Base-by-base conservation (phyloP, 2,888 invertebrate species). In the Boloria euphrosyne region DNA sequence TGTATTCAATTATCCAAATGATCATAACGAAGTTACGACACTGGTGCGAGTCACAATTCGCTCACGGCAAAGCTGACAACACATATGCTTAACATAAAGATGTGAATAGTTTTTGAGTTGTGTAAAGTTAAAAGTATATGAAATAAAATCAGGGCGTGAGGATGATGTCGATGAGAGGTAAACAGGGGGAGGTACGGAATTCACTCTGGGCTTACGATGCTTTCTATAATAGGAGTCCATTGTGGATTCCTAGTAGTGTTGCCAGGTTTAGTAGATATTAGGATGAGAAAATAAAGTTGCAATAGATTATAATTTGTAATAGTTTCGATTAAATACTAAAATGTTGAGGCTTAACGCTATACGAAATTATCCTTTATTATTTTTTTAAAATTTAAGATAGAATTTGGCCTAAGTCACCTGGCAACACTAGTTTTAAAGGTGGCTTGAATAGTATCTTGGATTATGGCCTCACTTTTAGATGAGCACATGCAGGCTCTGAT, bases 91-190 rank as follows among this genome's bases (percentile, higher is more conserved):
- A 80, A 80, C 77, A 77, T 76, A 72, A 75, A 83, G 82, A 80
- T 90, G 92, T 92, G 92, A 92, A 92, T 92, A 92, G 92, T 92
- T 92, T 92, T 92, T 92, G 92, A 92, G 91, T 87, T 84, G 89
- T 85, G 86, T 81, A 80, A 80, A 79, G 79, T 79, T 81, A 76
- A 73, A 18, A 55, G 43, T 51, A 55, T 65, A 47, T 77, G 78
- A 78, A 74, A 76, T 76, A 77, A 77, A 83, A 89, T 90, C 90
- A 90, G 91, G 90, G 91, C 92, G 90, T 86, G 87, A 87, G 87
- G 83, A 84, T 83, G 86, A 84, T 81, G 76, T 79, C 82, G 81
- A 77, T 85, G 90, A 80, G 80, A 86, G 89, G 86, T 80, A 87
- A 90, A 90, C 90, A 90, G 92, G 91, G 92, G 91, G 91, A 90